Base-by-base conservation (phyloP, 2,888 invertebrate species). In the Chirona hameri region DNA sequence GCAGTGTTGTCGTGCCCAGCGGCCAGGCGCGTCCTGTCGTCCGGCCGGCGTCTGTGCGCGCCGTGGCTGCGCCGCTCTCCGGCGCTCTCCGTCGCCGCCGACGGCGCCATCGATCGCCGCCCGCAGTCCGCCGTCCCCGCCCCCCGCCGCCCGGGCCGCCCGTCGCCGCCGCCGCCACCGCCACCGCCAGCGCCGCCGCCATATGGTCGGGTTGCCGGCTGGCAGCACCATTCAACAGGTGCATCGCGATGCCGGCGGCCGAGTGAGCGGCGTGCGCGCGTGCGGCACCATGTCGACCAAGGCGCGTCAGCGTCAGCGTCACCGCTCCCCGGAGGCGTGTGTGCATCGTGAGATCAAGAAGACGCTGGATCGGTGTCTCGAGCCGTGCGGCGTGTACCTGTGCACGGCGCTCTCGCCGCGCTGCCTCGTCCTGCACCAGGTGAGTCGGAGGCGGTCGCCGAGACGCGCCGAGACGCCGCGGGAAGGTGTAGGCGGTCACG, bases 391-490 rank as follows among this genome's bases (percentile, higher is more conserved):
- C 18, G 72, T 81, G 27, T 82, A 82, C 48, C 52, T 82, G 46
- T 82, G 82, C 81, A 81, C 80, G 72, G 76, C 80, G 21, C 69
- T 81, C 27, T 80, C 65, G 65, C 81, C 82, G 39, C 79, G 82
- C 46, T 82, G 82, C 27, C 69, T 82, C n/a, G 60, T 82, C 39
- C 80, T 82, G 52, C 82, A 82, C 18, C 55, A 82, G 81, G 82
- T 82, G 52, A 82, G 76, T 24, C 10, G 4, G 31, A 31, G 12
- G 72, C 18, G 72, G 31, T 4, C 18, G 3, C 31, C 18, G 72
- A 39, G 7, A 39, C 39, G 15, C 39, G 72, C 72, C 15, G 72
- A 12, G 60, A 18, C 60, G 24, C 57, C 24, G 14, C 60, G 69
- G 24, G n/a, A 69, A 27, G n/a, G 27, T 12, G 14, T 27, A 9